Evolutionary conservation across 2,797 vertebrate genomes (phyloP), one percentile per base, ranked within the genome.

Genomic region (Enteromius thamalakanensis): DNA sequence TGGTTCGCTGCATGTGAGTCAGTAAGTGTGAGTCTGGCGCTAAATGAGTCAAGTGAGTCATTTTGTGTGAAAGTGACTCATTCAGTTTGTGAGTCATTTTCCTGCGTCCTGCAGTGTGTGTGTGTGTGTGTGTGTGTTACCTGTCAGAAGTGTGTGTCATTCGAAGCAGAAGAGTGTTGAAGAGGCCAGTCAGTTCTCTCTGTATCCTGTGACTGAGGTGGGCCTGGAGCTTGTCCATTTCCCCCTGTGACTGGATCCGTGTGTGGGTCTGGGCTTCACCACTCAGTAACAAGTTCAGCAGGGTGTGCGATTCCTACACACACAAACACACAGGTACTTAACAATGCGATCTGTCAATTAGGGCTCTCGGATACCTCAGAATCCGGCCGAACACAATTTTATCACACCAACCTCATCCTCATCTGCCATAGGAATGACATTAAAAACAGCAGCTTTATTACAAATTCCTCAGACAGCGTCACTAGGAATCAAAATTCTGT

Each of bases 201-300:
- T 98, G 97, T 45, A 99, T 93, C 32, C 94, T 95, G 87, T 97
- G 97, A 88, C 93, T 94, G 84, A 98, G 90, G 23, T 94, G 94
- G 78, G 92, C 92, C 90, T 93, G 95, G n/a, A 91, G 65, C 72
- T 96, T 95, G 84, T 96, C 95, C 1, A 81, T 51, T 81, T 95
- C 94, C 83, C 89, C 93, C 60, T 78, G 86, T 26, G 71, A 68
- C 49, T 74, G 76, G 82, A 68, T 83, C 82, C 42, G 89, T 80
- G 84, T 70, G 15, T 90, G 91, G 2, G 79, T 88, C 78, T 93
- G 94, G 1, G 92, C 92, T 88, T 97, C 96, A 42, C 89, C 84
- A 29, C 86, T 89, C 53, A 95, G 92, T 84, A 96, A 87, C 64
- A 96, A 89, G 79, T 92, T 89, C 83, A 94, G 82, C 37, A 97